Conservation (phyloP, 2,888 invertebrate species). For the Camponotus fellah region DNA sequence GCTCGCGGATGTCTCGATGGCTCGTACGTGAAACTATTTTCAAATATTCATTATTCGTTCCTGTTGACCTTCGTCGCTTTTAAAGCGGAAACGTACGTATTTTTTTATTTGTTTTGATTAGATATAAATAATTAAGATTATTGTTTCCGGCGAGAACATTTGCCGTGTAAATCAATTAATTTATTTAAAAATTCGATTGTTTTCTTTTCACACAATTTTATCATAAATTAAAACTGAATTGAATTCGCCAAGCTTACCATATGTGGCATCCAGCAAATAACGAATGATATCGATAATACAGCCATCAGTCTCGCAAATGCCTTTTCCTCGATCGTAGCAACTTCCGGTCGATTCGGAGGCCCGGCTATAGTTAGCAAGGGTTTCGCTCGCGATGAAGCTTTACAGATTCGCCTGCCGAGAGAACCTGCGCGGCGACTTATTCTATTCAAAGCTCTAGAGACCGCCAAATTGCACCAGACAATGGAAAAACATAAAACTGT, state of each 20-base stretch:
- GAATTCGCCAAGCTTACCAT: conserved; percentile 88
- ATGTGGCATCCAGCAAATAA: conserved; percentile 95
- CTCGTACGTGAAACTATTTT: conserved; percentile 73
- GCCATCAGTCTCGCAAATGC: conserved; percentile 95
- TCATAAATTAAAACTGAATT: background rate
- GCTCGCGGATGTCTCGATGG: conserved; percentile 61
- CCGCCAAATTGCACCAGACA: conserved; percentile 94
- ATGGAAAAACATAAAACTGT: conserved; percentile 91
- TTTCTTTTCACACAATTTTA: background rate
- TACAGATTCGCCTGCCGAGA: conserved; percentile 81
- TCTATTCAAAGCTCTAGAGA: conserved; percentile 91
- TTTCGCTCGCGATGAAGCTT: conserved; percentile 82
- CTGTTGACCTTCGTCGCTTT: conserved; percentile 56
- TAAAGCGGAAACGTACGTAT: conserved; percentile 57
- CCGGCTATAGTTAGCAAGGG: conserved; percentile 77
- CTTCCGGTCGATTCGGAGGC: conserved; percentile 75
- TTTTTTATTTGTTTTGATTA: conserved; percentile 32
- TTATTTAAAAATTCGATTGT: conserved; percentile 17
- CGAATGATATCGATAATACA: conserved; percentile 93
- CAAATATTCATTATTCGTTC: conserved; percentile 65
- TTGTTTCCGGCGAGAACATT: conserved; percentile 3
- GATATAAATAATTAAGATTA: conserved; percentile 28
- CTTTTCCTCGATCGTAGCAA: conserved; percentile 91
- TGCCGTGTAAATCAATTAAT: background rate
- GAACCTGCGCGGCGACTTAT: conserved; percentile 85